Percentiles rank a stretch among this genome's conserved stretches.
phyloP scores from a whole-genome alignment of 2,113 vertebrate genomes.

The Promerops cafer region DNA sequence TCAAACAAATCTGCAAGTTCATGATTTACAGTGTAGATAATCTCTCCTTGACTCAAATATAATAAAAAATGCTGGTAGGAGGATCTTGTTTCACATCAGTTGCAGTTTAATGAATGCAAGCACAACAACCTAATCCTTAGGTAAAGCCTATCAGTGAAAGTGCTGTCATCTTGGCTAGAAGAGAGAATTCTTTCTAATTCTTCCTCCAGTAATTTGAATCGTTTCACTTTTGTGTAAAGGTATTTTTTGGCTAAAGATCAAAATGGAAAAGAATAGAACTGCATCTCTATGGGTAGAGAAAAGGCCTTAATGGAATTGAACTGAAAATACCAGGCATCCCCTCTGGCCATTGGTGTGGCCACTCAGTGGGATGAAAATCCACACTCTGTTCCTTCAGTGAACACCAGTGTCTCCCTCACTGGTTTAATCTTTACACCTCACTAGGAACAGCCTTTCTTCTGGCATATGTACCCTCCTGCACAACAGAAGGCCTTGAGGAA shows the following conservation, averaged over 20 bases:
- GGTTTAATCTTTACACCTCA: neutral
- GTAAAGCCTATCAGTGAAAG: neutral
- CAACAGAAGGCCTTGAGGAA: neutral
- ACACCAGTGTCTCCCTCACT: neutral
- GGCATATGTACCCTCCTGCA: neutral
- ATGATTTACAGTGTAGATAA: slow-evolving; percentile 15
- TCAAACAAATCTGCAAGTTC: neutral
- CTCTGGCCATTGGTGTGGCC: neutral
- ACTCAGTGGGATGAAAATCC: neutral
- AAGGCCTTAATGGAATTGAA: neutral
- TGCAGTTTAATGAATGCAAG: neutral
- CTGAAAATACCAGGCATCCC: neutral
- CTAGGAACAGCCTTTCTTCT: neutral
- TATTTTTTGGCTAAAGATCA: neutral
- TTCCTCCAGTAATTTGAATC: neutral
- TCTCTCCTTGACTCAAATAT: neutral
- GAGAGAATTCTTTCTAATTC: neutral
- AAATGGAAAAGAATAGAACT: neutral
- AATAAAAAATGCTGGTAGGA: neutral
- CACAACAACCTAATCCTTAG: neutral
- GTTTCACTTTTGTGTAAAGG: neutral
- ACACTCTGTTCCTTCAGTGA: neutral
- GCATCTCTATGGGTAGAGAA: neutral
- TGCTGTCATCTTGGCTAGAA: neutral
- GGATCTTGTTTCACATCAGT: neutral